These are phyloP conservation scores for Ganaspis brasiliensis DNA, from an alignment of 2,888 invertebrate genomes.

Conservation along the genomic window DNA sequence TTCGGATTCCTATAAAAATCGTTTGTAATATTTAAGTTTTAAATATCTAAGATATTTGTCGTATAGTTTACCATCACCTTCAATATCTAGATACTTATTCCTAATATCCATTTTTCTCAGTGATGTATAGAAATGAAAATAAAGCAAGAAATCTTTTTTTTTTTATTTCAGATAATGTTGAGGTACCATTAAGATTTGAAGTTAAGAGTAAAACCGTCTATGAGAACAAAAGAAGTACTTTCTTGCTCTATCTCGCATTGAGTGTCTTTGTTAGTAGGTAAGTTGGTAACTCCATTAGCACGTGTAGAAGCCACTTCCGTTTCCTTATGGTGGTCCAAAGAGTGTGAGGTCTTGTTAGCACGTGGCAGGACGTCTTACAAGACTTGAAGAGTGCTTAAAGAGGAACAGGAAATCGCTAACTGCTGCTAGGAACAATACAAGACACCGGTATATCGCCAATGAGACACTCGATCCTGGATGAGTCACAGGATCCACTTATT, in stretches of 20 bases:
- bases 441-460: neutral
- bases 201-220: neutral
- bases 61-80: too few species aligned
- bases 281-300: constrained; percentile 29
- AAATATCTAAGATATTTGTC: too few species aligned
- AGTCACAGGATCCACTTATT: neutral
- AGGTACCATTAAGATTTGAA: too few species aligned
- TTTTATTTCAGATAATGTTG: too few species aligned
- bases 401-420: constrained; percentile 55
- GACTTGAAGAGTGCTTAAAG: constrained; percentile 46
- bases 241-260: neutral
- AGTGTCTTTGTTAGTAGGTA: constrained; percentile 10
- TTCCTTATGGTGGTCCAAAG: constrained; percentile 30
- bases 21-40: too few species aligned
- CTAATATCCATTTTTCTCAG: too few species aligned
- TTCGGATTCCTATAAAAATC: too few species aligned
- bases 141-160: too few species aligned
- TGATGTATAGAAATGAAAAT: too few species aligned
- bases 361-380: constrained; percentile 44
- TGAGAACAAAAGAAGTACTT: neutral
- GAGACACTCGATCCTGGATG: constrained; percentile 16
- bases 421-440: constrained; percentile 17
- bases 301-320: constrained; percentile 21
- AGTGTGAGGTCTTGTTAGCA: constrained; percentile 48
- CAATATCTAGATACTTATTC: too few species aligned